Evolutionary conservation across 2,888 invertebrate genomes (phyloP).

Genomic region (Athripsodes cinereus): DNA sequence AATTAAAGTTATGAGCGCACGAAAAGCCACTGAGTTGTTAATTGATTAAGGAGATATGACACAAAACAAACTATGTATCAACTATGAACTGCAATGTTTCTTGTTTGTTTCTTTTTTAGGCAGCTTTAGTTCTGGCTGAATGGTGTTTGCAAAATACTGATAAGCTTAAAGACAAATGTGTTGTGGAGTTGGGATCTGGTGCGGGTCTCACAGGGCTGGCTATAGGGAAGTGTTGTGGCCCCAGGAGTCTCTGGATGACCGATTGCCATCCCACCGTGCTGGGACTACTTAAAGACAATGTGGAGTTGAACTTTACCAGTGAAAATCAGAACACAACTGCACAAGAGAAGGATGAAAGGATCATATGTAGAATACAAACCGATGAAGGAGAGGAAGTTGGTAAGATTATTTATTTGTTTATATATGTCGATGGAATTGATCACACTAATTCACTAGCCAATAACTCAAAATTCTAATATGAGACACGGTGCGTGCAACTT

Average conservation of each 20-base stretch:
- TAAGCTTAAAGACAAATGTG: constrained; percentile 46
- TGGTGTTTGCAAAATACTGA: constrained; percentile 57
- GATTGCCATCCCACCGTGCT: constrained; percentile 67
- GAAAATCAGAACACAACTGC: neutral
- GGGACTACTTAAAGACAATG: constrained; percentile 55
- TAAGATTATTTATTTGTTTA: too few species aligned
- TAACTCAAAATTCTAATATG: too few species aligned
- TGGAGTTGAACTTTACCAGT: constrained; percentile 51
- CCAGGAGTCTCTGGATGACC: constrained; percentile 53
- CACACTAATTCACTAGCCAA: too few species aligned
- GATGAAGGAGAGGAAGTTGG: constrained; percentile 7
- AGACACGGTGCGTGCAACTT: too few species aligned
- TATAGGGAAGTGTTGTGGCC: constrained; percentile 49
- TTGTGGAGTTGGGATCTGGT: constrained; percentile 74
- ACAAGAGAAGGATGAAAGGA: neutral
- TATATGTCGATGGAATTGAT: too few species aligned
- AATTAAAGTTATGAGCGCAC: too few species aligned
- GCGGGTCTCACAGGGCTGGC: constrained; percentile 67
- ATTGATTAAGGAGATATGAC: too few species aligned
- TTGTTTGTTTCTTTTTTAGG: constrained; percentile 42
- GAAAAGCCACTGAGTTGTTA: too few species aligned
- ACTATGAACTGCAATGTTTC: too few species aligned
- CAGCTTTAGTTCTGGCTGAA: constrained; percentile 63
- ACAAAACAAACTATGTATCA: too few species aligned
- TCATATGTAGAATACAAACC: neutral